Base-by-base conservation (phyloP, 1,140 invertebrate species). In the Drosophila melanica region DNA sequence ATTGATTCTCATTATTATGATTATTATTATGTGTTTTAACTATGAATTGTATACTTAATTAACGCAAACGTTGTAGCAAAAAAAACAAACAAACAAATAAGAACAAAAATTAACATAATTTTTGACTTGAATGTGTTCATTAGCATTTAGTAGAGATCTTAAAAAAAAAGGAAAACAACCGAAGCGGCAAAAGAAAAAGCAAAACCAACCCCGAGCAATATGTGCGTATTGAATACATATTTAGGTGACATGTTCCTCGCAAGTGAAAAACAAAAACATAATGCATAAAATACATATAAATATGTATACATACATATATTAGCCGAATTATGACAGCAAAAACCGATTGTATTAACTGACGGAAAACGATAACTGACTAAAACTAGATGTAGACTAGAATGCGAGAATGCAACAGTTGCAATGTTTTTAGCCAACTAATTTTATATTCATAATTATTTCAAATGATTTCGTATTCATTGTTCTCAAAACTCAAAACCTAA, bases 231-330 rank as follows among this genome's bases (percentile, higher is more conserved):
- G 82, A 89, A 87, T 89, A 89, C 80, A 89, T 87, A 84, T 90
- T 89, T 90, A 89, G 84, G 84, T 89, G 85, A 90, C 84, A 89
- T 90, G 84, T 89, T 89, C 84, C 84, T 89, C 85, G 70, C 79
- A 78, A 73, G 57, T 44, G 69, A 60, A 45, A 53, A 54, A 45
- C 10, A 33, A 55, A 73, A 53, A 47, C 11, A n/a, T 42, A 70
- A 70, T 44, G 4, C 20, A 57, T 47, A 54, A 67, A 51, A 53
- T 23, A 65, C 51, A 65, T 23, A 57, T 48, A 50, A 20, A 68
- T 14, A 51, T 42, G 30, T 16, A 44, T 68, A 65, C 41, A 62
- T 58, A 69, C 57, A 75, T 76, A 75, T 64, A 77, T 87, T 79
- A 87, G 81, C 82, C 76, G 78, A 86, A 87, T 89, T 79, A 54